These are phyloP conservation scores for Avahi laniger DNA, from an alignment of 2,797 vertebrate species.

Conservation along the genomic window DNA sequence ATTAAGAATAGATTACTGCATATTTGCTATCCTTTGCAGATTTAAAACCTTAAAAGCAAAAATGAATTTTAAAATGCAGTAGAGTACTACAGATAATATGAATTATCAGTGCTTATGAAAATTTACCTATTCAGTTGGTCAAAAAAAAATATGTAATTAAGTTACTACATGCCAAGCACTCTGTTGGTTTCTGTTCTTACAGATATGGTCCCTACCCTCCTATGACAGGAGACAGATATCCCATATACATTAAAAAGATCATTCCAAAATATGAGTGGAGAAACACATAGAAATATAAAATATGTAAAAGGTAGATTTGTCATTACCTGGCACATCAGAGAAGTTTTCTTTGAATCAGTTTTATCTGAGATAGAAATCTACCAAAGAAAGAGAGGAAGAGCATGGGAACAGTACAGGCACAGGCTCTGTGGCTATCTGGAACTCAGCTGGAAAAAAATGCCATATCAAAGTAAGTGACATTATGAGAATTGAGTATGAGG, in stretches of 20 bases:
- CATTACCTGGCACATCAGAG: not conserved
- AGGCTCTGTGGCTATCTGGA: not conserved
- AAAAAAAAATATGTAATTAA: conserved; percentile 7
- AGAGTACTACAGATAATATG: not conserved
- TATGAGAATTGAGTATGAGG: not conserved
- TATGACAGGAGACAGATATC: not conserved
- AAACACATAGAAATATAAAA: conserved; percentile 1
- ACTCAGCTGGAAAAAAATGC: not conserved
- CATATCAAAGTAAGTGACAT: not conserved
- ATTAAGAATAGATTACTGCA: conserved; percentile 62
- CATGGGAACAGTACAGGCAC: fast-evolving
- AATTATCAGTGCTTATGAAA: conserved; percentile 5
- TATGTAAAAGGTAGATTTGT: not conserved
- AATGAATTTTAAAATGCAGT: conserved; percentile 39
- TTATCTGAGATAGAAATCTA: not conserved
- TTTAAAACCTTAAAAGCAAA: conserved; percentile 54
- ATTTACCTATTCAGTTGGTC: not conserved
- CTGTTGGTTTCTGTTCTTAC: not conserved
- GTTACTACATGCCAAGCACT: not conserved
- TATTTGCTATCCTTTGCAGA: conserved; percentile 44
- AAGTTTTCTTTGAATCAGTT: not conserved
- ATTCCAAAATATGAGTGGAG: not conserved
- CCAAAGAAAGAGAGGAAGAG: not conserved
- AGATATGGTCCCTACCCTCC: not conserved
- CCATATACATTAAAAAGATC: not conserved